Evolutionary conservation across 53 echinoderm and acorn worm genomes (phyloP).

Genomic region (Antedon mediterranea): DNA sequence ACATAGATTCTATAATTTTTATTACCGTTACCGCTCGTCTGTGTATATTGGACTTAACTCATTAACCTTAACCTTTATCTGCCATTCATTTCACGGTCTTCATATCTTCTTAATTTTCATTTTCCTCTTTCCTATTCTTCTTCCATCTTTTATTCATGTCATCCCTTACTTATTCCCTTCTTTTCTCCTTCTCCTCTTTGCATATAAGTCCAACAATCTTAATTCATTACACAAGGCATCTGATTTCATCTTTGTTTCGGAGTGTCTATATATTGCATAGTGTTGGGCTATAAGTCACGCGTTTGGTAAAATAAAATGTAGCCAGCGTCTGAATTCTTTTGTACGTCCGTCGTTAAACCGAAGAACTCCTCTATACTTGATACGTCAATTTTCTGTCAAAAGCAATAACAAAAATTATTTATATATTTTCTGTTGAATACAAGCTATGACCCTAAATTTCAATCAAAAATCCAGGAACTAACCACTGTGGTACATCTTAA

Average conservation of each 20-base stretch:
- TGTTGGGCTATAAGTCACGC: slow-evolving; percentile 37
- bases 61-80: too few species aligned
- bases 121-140: not conserved
- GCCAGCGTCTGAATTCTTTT: slow-evolving; percentile 93
- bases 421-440: too few species aligned
- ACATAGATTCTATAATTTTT: too few species aligned
- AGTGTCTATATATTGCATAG: not conserved
- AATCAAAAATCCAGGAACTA: too few species aligned
- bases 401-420: not conserved
- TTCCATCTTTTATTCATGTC: not conserved
- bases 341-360: slow-evolving; percentile 91
- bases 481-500: too few species aligned
- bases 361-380: slow-evolving; percentile 95
- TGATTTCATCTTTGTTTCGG: not conserved
- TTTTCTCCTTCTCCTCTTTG: not conserved
- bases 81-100: too few species aligned
- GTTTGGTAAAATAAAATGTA: slow-evolving; percentile 95
- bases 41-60: too few species aligned
- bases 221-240: not conserved
- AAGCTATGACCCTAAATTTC: too few species aligned
- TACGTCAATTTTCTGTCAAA: slow-evolving; percentile 85
- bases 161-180: not conserved
- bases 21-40: too few species aligned
- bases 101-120: too few species aligned
- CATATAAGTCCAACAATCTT: not conserved